Conservation (phyloP, 2,797 vertebrate species). For the Apogon hyalosoma region DNA sequence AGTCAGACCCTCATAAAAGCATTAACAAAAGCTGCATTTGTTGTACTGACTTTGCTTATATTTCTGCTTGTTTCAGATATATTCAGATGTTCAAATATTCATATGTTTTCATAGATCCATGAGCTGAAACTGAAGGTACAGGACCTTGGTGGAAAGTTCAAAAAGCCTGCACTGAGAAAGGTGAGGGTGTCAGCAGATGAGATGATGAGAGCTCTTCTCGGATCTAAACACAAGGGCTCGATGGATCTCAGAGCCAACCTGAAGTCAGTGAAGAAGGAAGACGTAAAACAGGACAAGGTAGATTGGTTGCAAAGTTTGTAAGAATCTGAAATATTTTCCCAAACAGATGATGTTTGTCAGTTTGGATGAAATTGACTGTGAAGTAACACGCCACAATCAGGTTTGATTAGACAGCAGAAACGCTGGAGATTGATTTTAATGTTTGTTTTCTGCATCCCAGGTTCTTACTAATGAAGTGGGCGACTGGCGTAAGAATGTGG, state of each 20-base stretch:
- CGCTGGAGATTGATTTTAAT: neutral
- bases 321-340: too few relatives aligned
- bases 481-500: conserved; percentile 89
- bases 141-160: conserved; percentile 87
- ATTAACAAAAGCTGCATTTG: neutral
- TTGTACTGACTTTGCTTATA: neutral
- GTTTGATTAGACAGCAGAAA: neutral
- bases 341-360: neutral
- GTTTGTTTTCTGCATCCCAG: conserved; percentile 46
- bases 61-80: neutral
- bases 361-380: neutral
- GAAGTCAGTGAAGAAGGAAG: conserved; percentile 89
- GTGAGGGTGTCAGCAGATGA: conserved; percentile 88
- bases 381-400: neutral
- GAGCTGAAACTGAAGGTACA: conserved; percentile 86
- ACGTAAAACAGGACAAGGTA: conserved; percentile 87
- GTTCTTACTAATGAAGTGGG: conserved; percentile 83
- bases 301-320: too few relatives aligned
- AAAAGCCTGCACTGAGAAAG: conserved; percentile 85
- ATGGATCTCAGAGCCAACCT: conserved; percentile 88
- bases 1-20: neutral
- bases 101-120: conserved; percentile 74
- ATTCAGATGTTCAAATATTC: neutral
- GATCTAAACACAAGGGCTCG: conserved; percentile 88
- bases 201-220: conserved; percentile 87